These are phyloP conservation scores for Anastatus disparis DNA, from an alignment of 1,140 invertebrate genomes.

Conservation along the genomic window DNA sequence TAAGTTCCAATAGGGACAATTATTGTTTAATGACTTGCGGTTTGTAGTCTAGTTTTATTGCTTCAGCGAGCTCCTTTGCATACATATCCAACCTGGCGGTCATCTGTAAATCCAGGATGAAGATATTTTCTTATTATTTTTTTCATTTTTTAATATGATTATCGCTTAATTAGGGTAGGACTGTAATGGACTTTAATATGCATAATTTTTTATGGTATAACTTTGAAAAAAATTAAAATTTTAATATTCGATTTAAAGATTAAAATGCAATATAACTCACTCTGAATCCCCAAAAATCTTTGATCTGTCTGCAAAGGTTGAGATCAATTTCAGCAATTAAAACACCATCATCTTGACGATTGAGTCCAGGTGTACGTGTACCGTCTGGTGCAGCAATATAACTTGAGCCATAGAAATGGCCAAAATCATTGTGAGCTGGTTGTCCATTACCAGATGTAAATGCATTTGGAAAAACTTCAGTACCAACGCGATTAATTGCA, in stretches of 20 bases:
- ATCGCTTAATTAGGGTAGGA: no score
- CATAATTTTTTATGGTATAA: no score
- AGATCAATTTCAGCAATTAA: conserved; percentile 92
- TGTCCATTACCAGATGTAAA: conserved; percentile 94
- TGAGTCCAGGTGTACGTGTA: conserved; percentile 85
- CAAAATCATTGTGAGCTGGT: conserved; percentile 91
- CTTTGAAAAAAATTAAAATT: no score
- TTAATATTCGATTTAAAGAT: no score
- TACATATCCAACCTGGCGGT: conserved; percentile 94
- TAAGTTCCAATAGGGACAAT: no score
- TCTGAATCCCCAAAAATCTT: conserved; percentile 94
- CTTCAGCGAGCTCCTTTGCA: conserved; percentile 78
- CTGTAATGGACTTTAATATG: no score
- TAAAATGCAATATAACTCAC: conserved; percentile 70
- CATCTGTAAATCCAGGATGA: conserved; percentile 83
- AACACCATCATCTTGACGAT: conserved; percentile 87
- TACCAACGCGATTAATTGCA: conserved; percentile 95
- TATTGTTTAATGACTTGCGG: conserved; percentile 74
- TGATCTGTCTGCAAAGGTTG: conserved; percentile 94
- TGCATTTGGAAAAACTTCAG: conserved; percentile 87
- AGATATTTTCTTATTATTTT: no score
- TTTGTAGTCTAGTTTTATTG: conserved; percentile 75
- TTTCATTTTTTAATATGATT: no score
- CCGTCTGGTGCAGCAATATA: conserved; percentile 96
- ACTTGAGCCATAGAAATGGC: conserved; percentile 95